These are phyloP conservation scores for Chlorodrepanis virens DNA, from an alignment of 2,113 vertebrate genomes.

Conservation along the genomic window DNA sequence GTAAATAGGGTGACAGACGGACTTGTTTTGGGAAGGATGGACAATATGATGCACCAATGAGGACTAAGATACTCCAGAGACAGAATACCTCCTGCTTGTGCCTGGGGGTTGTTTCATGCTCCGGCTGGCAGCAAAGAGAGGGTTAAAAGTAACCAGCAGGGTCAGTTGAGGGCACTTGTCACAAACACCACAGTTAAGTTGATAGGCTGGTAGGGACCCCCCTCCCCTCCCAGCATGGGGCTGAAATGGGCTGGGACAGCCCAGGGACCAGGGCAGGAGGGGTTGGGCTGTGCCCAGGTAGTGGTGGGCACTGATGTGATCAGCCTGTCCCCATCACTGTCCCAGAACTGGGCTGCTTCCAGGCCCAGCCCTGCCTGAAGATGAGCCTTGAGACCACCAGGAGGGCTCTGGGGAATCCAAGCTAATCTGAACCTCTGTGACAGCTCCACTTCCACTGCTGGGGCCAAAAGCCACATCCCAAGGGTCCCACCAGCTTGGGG, in stretches of 20 bases:
- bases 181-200: conserved; percentile 5
- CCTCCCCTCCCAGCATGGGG: neutral
- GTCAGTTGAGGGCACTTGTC: conserved; percentile 66
- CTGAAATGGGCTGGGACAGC: neutral
- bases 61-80: conserved; percentile 59
- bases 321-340: neutral
- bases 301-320: neutral
- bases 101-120: conserved; percentile 91
- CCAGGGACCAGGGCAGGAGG: neutral
- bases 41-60: conserved; percentile 40
- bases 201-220: neutral
- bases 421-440: neutral
- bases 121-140: conserved; percentile 84
- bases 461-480: neutral
- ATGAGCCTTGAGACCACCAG: neutral
- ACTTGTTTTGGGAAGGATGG: conserved; percentile 31
- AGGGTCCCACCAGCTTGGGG: neutral
- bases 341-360: neutral
- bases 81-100: conserved; percentile 96
- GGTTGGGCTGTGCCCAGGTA: neutral
- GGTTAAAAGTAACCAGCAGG: conserved; percentile 77
- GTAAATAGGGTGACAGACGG: conserved; percentile 51
- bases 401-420: neutral
- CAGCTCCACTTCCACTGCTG: rapidly evolving
- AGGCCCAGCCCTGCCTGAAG: neutral